phyloP scores from a whole-genome alignment of 2,113 vertebrate species.

The Forbesichthys papilliferus region DNA sequence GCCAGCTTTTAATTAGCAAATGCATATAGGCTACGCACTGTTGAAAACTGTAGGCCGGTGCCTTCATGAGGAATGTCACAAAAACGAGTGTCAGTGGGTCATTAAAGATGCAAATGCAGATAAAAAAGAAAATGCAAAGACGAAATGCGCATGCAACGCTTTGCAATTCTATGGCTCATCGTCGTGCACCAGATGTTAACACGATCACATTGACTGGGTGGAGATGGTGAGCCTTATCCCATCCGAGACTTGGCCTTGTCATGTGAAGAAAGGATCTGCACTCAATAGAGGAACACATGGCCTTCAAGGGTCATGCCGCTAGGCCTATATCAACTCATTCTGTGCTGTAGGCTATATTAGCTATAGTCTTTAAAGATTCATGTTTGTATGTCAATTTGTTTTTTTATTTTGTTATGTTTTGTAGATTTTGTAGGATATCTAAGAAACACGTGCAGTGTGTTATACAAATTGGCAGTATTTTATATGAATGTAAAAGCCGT shows the following conservation, averaged over 20 bases:
- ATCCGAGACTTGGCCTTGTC: conserved; percentile 48
- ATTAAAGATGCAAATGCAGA: conserved; percentile 9
- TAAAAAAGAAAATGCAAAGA: background rate
- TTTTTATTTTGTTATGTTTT: too few relatives aligned
- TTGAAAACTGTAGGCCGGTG: conserved; percentile 12
- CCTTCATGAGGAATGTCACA: conserved; percentile 48
- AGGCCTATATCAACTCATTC: background rate
- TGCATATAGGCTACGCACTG: conserved; percentile 29
- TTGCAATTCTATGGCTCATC: conserved; percentile 22
- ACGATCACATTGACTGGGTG: conserved; percentile 31
- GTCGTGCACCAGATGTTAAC: conserved; percentile 50
- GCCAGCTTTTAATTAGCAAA: conserved; percentile 58
- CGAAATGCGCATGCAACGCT: background rate
- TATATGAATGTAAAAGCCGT: too few relatives aligned
- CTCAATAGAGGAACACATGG: background rate
- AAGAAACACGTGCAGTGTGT: too few relatives aligned
- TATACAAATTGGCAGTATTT: too few relatives aligned
- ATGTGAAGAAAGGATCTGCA: conserved; percentile 33
- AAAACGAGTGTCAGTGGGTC: background rate
- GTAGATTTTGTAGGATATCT: too few relatives aligned
- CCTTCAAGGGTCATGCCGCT: background rate
- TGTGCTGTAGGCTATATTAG: too few relatives aligned
- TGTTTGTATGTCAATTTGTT: too few relatives aligned
- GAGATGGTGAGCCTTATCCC: conserved; percentile 41
- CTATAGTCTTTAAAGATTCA: too few relatives aligned